Conservation (phyloP, 2,797 vertebrate genomes). For the Catharus ustulatus region DNA sequence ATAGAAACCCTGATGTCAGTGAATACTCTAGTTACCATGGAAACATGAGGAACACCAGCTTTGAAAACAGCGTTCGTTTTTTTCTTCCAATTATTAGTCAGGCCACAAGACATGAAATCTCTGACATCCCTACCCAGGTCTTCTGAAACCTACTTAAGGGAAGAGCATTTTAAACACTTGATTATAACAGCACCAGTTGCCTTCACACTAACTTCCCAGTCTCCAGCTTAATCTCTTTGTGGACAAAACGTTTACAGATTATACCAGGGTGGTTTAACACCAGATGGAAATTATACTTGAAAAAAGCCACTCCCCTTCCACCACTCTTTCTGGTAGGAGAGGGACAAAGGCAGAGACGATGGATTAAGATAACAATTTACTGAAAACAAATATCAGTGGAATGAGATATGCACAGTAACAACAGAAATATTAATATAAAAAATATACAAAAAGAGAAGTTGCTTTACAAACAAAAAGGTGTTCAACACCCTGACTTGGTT, state of each 20-base stretch:
- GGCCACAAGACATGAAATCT: not conserved
- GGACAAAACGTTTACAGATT: not conserved
- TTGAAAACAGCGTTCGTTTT: not conserved
- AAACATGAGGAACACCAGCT: not conserved
- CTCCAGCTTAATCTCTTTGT: not conserved
- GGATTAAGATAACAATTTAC: not conserved
- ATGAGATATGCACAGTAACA: not conserved
- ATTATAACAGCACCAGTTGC: not conserved
- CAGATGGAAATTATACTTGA: not conserved
- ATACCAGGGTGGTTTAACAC: not conserved
- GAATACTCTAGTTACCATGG: slow-evolving; percentile 26
- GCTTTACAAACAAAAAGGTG: not conserved
- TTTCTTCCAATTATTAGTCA: not conserved
- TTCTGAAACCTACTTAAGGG: not conserved
- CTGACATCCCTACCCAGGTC: not conserved
- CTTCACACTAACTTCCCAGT: not conserved
- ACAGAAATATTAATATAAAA: not conserved
- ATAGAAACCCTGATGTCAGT: not conserved
- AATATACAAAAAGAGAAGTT: not conserved
- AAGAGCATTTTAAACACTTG: not conserved
- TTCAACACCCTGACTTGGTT: not conserved
- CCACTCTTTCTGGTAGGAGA: not conserved
- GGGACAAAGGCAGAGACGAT: not conserved
- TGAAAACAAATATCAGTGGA: not conserved
- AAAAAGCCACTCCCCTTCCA: not conserved